These are phyloP conservation scores for Meta bourneti DNA, from an alignment of 2,888 invertebrate genomes.

Conservation along the genomic window DNA sequence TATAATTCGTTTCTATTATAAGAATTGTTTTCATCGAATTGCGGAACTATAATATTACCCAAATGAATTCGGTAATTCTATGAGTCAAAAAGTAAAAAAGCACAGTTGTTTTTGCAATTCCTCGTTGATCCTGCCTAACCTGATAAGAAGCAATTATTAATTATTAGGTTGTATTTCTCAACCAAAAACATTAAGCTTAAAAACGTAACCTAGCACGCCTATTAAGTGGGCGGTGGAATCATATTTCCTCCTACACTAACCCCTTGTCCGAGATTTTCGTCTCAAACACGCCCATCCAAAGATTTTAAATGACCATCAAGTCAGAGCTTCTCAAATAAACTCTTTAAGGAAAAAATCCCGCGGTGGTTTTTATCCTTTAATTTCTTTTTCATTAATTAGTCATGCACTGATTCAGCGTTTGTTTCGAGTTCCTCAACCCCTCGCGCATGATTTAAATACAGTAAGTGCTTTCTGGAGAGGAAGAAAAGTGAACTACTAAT, in stretches of 20 bases:
- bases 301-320: not conserved
- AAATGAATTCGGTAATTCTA: too few relatives aligned
- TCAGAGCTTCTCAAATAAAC: not conserved
- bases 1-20: too few relatives aligned
- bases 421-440: not conserved
- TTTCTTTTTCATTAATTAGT: conserved; percentile 1
- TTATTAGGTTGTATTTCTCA: too few relatives aligned
- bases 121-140: too few relatives aligned
- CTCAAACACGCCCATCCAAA: not conserved
- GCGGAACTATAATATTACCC: too few relatives aligned
- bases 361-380: not conserved
- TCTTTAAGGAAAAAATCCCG: not conserved
- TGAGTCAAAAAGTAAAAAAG: too few relatives aligned
- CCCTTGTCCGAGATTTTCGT: not conserved
- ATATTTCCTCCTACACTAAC: not conserved
- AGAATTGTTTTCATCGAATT: too few relatives aligned
- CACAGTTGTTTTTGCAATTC: too few relatives aligned
- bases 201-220: not conserved
- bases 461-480: not conserved
- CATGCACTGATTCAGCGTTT: not conserved
- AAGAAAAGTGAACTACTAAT: conserved; percentile 10
- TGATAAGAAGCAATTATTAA: too few relatives aligned
- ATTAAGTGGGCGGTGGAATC: not conserved
- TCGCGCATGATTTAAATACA: not conserved
- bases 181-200: too few relatives aligned